A percentile compares a stretch with the other conserved stretches of the same genome.
phyloP scores from a whole-genome alignment of 2,797 vertebrate genomes.

The Sarcoramphus papa region DNA sequence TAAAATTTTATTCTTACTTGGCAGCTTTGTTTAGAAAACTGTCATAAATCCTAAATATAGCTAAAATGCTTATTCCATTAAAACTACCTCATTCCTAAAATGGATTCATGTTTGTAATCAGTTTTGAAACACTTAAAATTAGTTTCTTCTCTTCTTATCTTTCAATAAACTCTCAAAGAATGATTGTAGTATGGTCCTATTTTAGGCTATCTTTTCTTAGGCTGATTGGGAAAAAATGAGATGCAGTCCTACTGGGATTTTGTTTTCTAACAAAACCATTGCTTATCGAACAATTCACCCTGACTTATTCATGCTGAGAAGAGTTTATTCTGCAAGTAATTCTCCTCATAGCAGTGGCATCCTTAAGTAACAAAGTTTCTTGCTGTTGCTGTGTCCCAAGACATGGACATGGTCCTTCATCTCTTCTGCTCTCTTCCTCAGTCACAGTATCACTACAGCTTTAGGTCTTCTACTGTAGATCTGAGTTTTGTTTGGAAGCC shows the following conservation, averaged over 20 bases:
- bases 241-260: not conserved
- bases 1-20: conserved; percentile 29
- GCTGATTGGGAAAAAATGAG: not conserved
- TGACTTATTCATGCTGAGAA: not conserved
- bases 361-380: not conserved
- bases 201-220: not conserved
- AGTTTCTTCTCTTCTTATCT: not conserved
- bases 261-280: not conserved
- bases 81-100: not conserved
- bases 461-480: not conserved
- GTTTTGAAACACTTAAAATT: not conserved
- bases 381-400: not conserved
- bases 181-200: not conserved
- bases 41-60: conserved; percentile 32
- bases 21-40: not conserved
- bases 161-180: not conserved
- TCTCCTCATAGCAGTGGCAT: not conserved
- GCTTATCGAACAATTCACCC: not conserved
- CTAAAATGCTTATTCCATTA: not conserved
- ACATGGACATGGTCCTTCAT: not conserved
- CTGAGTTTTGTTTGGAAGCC: not conserved
- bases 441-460: not conserved
- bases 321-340: not conserved
- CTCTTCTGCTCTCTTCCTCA: not conserved
- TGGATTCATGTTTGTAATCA: not conserved